phyloP scores from a whole-genome alignment of 2,113 vertebrate genomes.

The Amphilophus citrinellus region DNA sequence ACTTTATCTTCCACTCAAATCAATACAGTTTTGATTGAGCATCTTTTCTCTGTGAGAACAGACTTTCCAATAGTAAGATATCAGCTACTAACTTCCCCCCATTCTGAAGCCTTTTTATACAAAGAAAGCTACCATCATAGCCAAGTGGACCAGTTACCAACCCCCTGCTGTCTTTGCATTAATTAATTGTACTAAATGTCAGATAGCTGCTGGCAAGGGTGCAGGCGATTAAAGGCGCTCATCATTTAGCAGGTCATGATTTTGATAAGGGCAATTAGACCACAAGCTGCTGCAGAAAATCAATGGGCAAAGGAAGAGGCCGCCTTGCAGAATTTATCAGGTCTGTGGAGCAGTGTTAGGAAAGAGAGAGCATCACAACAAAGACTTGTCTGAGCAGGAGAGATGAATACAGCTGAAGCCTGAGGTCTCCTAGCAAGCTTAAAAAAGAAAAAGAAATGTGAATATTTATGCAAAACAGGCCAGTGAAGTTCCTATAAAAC shows the following conservation, averaged over 20 bases:
- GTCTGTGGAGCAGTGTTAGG: neutral
- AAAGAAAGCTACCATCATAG: conserved; percentile 39
- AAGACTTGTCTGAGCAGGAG: neutral
- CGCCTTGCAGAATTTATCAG: conserved; percentile 30
- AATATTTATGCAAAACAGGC: conserved; percentile 27
- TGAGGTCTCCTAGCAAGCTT: neutral
- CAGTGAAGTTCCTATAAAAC: neutral
- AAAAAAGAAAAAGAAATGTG: neutral
- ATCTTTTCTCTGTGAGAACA: neutral
- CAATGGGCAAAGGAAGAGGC: conserved; percentile 56
- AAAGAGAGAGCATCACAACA: neutral
- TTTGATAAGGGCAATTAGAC: conserved; percentile 84
- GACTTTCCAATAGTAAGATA: neutral
- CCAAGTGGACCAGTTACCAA: conserved; percentile 44
- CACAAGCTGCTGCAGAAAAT: conserved; percentile 76
- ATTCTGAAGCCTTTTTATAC: conserved; percentile 19
- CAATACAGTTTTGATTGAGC: neutral
- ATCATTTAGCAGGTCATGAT: conserved; percentile 77
- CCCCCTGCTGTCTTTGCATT: conserved; percentile 65
- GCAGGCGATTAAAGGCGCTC: conserved; percentile 70
- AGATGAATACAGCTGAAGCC: conserved; percentile 6
- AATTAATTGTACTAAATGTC: conserved; percentile 82
- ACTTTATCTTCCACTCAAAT: neutral
- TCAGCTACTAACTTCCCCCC: neutral
- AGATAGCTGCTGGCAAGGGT: conserved; percentile 70